Evolutionary conservation across 2,113 vertebrate species (phyloP).

Genomic region (Rostratula benghalensis): DNA sequence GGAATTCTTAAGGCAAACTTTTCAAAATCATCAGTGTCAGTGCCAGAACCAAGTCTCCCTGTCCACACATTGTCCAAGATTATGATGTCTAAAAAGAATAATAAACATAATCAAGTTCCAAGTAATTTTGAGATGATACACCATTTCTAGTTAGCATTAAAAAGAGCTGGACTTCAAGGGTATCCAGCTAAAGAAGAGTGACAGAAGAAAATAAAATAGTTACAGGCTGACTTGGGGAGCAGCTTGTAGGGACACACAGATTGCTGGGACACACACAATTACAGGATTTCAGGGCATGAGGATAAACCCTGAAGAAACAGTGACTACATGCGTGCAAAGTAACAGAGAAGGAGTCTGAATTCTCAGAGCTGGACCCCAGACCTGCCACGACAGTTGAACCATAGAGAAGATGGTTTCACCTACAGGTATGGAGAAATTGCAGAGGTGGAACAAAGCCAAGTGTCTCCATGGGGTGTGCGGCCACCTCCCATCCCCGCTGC

Average conservation of each 20-base stretch:
- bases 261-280: background rate
- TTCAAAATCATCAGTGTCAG: background rate
- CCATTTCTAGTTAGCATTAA: background rate
- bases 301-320: background rate
- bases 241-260: background rate
- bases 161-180: background rate
- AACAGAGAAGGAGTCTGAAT: background rate
- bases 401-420: background rate
- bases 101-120: background rate
- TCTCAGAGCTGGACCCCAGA: background rate
- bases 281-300: background rate
- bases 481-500: background rate
- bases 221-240: background rate
- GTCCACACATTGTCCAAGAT: background rate
- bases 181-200: background rate
- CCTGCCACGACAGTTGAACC: background rate
- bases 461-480: accelerated
- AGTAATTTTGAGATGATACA: background rate
- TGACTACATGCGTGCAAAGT: background rate
- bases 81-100: background rate
- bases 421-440: accelerated
- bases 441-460: accelerated
- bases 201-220: background rate
- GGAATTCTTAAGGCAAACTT: background rate
- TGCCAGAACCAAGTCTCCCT: background rate